Conservation (phyloP, 2,113 vertebrate genomes). For the Scartelaos histophorus region DNA sequence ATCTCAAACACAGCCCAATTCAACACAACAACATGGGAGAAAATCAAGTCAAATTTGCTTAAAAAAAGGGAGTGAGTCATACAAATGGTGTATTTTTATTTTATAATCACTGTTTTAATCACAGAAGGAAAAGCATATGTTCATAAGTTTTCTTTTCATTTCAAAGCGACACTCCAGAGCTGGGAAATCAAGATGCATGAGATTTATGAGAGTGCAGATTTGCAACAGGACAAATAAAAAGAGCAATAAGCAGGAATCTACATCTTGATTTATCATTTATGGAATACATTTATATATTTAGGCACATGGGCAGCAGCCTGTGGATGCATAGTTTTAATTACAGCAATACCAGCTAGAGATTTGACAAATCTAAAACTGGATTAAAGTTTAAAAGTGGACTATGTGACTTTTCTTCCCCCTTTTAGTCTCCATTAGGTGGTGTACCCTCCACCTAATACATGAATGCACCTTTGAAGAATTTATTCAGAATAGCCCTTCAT, state of each 20-base stretch:
- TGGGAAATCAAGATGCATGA: background rate
- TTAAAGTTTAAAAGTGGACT: too few relatives aligned
- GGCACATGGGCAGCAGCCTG: background rate
- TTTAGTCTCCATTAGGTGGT: too few relatives aligned
- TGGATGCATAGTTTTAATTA: background rate
- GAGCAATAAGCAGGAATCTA: background rate
- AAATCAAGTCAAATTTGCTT: constrained; percentile 12
- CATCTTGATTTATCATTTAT: constrained; percentile 39
- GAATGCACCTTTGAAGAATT: too few relatives aligned
- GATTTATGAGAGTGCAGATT: constrained; percentile 12
- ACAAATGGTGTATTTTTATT: constrained; percentile 35
- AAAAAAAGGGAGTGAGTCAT: constrained; percentile 4
- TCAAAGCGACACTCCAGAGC: constrained; percentile 9
- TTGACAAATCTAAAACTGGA: background rate
- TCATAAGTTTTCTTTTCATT: constrained; percentile 8
- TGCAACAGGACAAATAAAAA: constrained; percentile 4
- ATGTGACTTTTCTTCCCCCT: too few relatives aligned
- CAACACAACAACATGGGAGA: constrained; percentile 45
- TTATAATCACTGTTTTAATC: constrained; percentile 46
- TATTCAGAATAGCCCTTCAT: too few relatives aligned
- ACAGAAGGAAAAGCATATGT: constrained; percentile 44
- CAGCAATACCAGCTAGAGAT: background rate
- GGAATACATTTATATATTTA: background rate
- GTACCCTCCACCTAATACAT: too few relatives aligned
- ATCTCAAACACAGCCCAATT: constrained; percentile 19